Percentiles rank a stretch among this genome's conserved stretches.
Conservation (phyloP, 2,888 invertebrate genomes). For the Hipparchia sbordonii region DNA sequence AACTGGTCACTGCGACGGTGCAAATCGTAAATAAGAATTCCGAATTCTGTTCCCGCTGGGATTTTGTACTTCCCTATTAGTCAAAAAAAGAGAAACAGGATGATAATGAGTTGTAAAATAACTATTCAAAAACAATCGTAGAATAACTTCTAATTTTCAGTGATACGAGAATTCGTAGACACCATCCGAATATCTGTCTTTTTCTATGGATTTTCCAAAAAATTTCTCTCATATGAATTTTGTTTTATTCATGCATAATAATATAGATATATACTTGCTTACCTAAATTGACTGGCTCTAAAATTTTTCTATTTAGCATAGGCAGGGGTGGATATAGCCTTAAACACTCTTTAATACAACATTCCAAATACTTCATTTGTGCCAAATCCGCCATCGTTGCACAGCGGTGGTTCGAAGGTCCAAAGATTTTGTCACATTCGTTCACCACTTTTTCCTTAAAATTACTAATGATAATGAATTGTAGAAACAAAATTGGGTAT, state of each 20-base stretch:
- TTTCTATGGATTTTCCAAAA: too few species aligned
- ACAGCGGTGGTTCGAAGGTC: neutral
- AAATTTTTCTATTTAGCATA: neutral
- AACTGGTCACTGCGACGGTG: conserved; percentile 73
- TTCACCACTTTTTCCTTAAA: conserved; percentile 21
- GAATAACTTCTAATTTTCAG: too few species aligned
- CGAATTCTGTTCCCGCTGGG: conserved; percentile 32
- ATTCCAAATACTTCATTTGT: conserved; percentile 19
- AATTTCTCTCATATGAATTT: too few species aligned
- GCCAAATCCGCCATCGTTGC: conserved; percentile 10
- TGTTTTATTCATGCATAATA: too few species aligned
- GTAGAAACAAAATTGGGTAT: too few species aligned
- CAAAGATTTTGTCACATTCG: conserved; percentile 12
- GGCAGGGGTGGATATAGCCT: neutral
- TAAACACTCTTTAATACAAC: conserved; percentile 14
- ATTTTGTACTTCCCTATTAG: conserved; percentile 29
- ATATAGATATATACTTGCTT: too few species aligned
- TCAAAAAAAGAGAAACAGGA: too few species aligned
- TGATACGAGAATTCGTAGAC: too few species aligned
- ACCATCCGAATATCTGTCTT: too few species aligned
- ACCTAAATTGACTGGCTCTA: neutral
- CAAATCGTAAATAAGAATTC: conserved; percentile 47
- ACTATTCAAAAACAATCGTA: neutral
- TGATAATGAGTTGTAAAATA: neutral
- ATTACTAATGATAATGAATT: too few species aligned